Conservation (phyloP, 2,888 invertebrate species). For the Halocaridina rubra region DNA sequence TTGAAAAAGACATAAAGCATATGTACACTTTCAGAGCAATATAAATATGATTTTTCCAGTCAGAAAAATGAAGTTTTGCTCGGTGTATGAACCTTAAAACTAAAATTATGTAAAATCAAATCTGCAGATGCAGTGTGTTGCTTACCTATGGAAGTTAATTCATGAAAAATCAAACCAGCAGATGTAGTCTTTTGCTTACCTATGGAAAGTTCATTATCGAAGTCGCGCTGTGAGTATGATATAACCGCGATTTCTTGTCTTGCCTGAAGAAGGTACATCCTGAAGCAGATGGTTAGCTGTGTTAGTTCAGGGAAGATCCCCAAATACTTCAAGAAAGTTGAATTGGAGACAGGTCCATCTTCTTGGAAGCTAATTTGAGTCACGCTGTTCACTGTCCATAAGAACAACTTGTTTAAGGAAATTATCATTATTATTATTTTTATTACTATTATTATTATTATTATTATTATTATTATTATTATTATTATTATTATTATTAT, state of each 20-base stretch:
- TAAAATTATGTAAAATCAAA: no score
- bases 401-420: background rate
- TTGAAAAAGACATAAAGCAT: background rate
- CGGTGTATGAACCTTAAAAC: no score
- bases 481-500: background rate
- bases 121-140: no score
- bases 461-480: background rate
- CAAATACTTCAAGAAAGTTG: conserved; percentile 17
- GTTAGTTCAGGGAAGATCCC: background rate
- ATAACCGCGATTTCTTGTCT: conserved; percentile 16
- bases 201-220: conserved; percentile 32
- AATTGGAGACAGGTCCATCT: background rate
- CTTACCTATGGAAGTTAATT: no score
- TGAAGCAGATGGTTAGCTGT: conserved; percentile 32
- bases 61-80: no score
- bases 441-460: background rate
- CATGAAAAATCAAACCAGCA: background rate
- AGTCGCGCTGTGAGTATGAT: conserved; percentile 23
- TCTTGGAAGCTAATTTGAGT: background rate
- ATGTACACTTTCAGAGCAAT: no score
- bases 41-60: no score
- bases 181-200: background rate
- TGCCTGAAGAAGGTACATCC: conserved; percentile 24
- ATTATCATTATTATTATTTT: background rate
- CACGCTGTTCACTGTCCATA: background rate